These are phyloP conservation scores for Galemys pyrenaicus DNA, from an alignment of 2,113 vertebrate species.

Conservation along the genomic window DNA sequence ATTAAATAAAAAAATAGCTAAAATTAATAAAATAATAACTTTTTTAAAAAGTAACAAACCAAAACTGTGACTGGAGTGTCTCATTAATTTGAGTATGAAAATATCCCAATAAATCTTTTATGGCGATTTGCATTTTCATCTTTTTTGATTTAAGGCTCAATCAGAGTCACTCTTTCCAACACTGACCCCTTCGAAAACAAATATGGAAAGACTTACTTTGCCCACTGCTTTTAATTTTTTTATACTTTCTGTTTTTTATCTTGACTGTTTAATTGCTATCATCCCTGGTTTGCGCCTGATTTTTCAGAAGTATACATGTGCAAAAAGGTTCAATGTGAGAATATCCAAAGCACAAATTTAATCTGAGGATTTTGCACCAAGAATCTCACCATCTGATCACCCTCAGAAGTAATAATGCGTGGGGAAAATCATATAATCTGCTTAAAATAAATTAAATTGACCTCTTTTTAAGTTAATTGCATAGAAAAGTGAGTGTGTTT, in stretches of 20 bases:
- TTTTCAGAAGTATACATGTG: neutral
- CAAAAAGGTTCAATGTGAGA: neutral
- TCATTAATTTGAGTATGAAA: slow-evolving; percentile 28
- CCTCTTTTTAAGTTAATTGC: neutral
- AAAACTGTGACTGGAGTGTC: slow-evolving; percentile 44
- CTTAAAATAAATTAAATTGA: neutral
- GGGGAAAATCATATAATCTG: neutral
- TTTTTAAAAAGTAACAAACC: slow-evolving; percentile 42
- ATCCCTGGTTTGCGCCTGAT: neutral
- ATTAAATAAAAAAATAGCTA: slow-evolving; percentile 35
- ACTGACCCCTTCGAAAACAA: neutral
- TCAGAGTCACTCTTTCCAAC: neutral
- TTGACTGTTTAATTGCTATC: neutral
- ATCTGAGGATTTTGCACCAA: neutral
- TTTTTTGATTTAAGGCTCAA: slow-evolving; percentile 3
- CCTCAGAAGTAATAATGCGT: neutral
- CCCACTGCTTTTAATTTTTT: neutral
- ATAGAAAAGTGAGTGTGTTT: neutral
- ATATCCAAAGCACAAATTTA: neutral
- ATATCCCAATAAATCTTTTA: slow-evolving; percentile 45
- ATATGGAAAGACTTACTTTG: slow-evolving; percentile 16
- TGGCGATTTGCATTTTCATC: slow-evolving; percentile 36
- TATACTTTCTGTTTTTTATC: neutral
- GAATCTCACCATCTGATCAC: neutral
- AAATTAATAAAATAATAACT: slow-evolving; percentile 48